Evolutionary conservation across 2,888 invertebrate genomes (phyloP), one percentile per base, ranked within the genome.

Genomic region (Drosophila maculinotata): DNA sequence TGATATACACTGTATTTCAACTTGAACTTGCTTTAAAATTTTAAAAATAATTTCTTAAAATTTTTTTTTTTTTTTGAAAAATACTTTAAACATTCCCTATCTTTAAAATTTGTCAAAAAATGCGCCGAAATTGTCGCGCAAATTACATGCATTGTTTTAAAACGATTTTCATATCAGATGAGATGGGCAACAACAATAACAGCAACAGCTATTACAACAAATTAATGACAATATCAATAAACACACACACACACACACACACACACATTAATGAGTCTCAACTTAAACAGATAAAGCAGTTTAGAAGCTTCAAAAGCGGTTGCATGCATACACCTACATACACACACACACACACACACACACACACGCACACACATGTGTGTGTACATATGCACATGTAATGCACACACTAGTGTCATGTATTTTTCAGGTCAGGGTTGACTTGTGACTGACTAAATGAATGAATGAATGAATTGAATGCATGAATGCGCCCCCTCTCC

Each of bases 361-460:
- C 30, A 54, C 30, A 58, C 36, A 42, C n/a, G 4, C 9, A n/a
- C 14, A 44, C 14, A 36, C 31, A 52, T 14, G 44, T 14, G 44
- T 26, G 12, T 42, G 30, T 35, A 48, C 14, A 17, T 48, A 54
- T 58, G 42, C 28, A 68, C 35, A 58, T 76, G 49, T 79, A 74
- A 76, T 79, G 74, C 74, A 71, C 69, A 71, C 73, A 70, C 69
- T 70, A 70, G 69, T 71, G 69, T 71, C 69, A 71, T 74, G 47
- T 75, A 70, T 64, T 87, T 90, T 90, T 90, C 90, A 88, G 90
- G 90, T 90, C 90, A 90, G 90, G 90, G 90, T 90, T 90, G 88
- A 90, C 90, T 87, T 90, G 90, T 89, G 85, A 88, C 77, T 87
- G 75, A 83, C 83, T 83, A 77, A 87, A 79, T 85, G 83, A 87